A percentile compares a stretch with the other conserved stretches of the same genome.
Conservation (phyloP, 2,797 vertebrate genomes). For the Micromesistius poutassou region DNA sequence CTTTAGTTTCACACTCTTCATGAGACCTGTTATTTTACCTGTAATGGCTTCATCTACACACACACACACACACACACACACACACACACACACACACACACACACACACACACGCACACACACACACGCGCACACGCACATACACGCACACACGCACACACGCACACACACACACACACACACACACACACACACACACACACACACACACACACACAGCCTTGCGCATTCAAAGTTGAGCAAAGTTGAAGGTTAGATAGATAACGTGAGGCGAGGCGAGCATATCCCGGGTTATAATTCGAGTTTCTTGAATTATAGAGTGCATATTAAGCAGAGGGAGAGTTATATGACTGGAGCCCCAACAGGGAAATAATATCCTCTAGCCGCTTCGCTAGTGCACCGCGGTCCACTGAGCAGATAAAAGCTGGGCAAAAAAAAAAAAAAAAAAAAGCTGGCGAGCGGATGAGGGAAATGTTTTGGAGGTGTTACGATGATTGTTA, state of each 20-base stretch:
- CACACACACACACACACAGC: not conserved
- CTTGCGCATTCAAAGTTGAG: constrained; percentile 75
- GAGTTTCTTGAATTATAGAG: constrained; percentile 80
- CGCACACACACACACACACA: constrained; percentile 13
- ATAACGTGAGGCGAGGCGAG: constrained; percentile 54
- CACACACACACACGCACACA: constrained; percentile 32
- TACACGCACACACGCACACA: constrained; percentile 10
- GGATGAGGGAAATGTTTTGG: constrained; percentile 62
- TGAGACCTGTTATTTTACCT: constrained; percentile 50
- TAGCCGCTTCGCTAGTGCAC: constrained; percentile 74
- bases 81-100: not conserved
- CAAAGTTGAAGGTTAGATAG: constrained; percentile 79
- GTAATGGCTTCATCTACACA: constrained; percentile 64
- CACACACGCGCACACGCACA: not conserved
- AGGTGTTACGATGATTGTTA: constrained; percentile 72
- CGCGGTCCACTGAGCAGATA: constrained; percentile 80
- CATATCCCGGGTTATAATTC: constrained; percentile 67
- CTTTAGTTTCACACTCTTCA: constrained; percentile 53
- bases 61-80: too few relatives aligned
- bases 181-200: not conserved
- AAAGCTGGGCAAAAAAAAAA: constrained; percentile 71
- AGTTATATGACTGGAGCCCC: constrained; percentile 77
- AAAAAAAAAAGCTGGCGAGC: constrained; percentile 55
- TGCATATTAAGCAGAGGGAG: constrained; percentile 81
- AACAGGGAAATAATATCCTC: constrained; percentile 84